Evolutionary conservation across 2,888 invertebrate species (phyloP), one percentile per base, ranked within the genome.

Genomic region (Drosophila rubida): DNA sequence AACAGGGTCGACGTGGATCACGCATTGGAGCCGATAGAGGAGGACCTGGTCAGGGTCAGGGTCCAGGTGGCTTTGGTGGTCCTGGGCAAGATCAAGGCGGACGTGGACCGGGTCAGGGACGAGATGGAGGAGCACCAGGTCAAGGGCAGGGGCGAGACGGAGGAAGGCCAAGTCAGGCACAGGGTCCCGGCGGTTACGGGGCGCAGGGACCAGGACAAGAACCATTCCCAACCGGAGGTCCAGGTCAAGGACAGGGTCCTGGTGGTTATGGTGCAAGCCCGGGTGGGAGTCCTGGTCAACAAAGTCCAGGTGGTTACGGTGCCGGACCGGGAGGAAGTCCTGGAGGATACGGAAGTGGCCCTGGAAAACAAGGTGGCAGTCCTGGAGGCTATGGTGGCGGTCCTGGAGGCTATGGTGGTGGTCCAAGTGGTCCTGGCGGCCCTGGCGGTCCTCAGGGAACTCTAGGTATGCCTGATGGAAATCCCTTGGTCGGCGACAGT

Each of bases 401-500:
- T 2, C 37, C 19, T 13, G 54, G 35, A 35, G 13, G 35, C 2
- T 13, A 59, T 11, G 58, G 61, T 9, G 58, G 32, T 19, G 37
- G 55, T 8, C 27, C 8, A 0, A 54, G 32, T 19, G 37, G 55
- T 8, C 27, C 8, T 0, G 46, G 39, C 1, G 50, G 46, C 2
- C 37, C 51, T 5, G 32, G 65, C 23, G 53, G 32, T 19, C 22
- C 57, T 13, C 7, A 9, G 9, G 35, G 58, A 51, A 2, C 23
- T 16, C 44, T n/a, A 7, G 45, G 59, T 6, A 48, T 41, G 2
- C 11, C 27, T 1, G 51, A 23, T 16, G 49, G 37, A n/a, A 61
- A 55, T 14, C 32, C 75, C 6, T 22, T 81, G 32, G 67, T 63
- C 2, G 82, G 78, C 11, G 90, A 90, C 37, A 89, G 90, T 63